A percentile compares a stretch with the other conserved stretches of the same genome.
These are phyloP conservation scores for Lypha dubia DNA, from an alignment of 2,888 invertebrate species.

Conservation along the genomic window DNA sequence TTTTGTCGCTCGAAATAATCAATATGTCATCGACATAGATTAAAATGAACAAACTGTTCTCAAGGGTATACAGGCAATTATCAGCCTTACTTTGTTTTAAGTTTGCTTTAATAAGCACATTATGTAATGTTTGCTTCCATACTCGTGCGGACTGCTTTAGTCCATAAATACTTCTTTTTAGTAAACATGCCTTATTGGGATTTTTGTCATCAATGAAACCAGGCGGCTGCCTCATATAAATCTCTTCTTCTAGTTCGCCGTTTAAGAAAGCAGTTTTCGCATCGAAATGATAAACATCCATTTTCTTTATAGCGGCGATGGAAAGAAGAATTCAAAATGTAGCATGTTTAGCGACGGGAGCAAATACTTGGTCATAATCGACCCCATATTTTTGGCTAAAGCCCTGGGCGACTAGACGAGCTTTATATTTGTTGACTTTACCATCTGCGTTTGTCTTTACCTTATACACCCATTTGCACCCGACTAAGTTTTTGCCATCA, in stretches of 20 bases:
- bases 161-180: constrained; percentile 61
- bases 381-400: too few species aligned
- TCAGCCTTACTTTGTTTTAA: constrained; percentile 38
- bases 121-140: constrained; percentile 64
- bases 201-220: too few species aligned
- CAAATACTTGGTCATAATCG: too few species aligned
- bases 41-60: too few species aligned
- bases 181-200: constrained; percentile 51
- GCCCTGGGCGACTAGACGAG: constrained; percentile 11
- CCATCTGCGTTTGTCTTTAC: not conserved
- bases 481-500: constrained; percentile 22
- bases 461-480: too few species aligned
- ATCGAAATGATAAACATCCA: constrained; percentile 43
- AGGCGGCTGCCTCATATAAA: too few species aligned
- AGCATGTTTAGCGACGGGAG: constrained; percentile 6
- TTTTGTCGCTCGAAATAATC: too few species aligned
- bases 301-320: too few species aligned
- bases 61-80: constrained; percentile 2
- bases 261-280: constrained; percentile 66
- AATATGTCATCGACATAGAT: too few species aligned
- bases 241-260: constrained; percentile 30
- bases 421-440: constrained; percentile 19
- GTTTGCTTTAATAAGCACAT: constrained; percentile 4
- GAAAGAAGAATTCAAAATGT: too few species aligned
- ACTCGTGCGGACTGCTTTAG: constrained; percentile 66